These are phyloP conservation scores for Macrobrachium rosenbergii DNA, from an alignment of 1,140 invertebrate species.

Conservation along the genomic window DNA sequence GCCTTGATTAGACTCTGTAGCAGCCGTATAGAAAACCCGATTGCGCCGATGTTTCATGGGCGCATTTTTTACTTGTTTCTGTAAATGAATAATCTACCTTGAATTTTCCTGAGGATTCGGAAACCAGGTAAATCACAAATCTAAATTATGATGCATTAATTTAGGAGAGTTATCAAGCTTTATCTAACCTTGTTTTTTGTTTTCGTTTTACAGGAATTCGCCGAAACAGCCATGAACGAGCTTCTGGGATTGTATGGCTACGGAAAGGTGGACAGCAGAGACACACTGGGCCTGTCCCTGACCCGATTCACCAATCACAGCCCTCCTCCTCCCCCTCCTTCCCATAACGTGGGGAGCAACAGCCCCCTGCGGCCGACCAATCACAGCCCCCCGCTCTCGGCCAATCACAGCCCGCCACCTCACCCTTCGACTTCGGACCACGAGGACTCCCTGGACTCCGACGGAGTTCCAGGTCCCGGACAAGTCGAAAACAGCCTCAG, in stretches of 20 bases:
- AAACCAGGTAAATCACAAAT: no score
- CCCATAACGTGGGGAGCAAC: neutral
- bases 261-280: slow-evolving; percentile 76
- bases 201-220: slow-evolving; percentile 81
- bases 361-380: neutral
- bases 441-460: slow-evolving; percentile 51
- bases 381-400: slow-evolving; percentile 30
- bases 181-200: neutral
- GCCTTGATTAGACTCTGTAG: no score
- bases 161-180: no score
- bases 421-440: slow-evolving; percentile 36
- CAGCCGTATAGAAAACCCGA: no score
- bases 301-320: slow-evolving; percentile 46
- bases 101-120: no score
- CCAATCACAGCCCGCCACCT: slow-evolving; percentile 49
- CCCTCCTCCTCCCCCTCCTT: slow-evolving; percentile 25
- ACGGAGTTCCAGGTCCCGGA: slow-evolving; percentile 37
- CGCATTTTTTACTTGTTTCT: no score
- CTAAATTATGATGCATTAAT: no score
- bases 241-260: slow-evolving; percentile 91
- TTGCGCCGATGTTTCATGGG: no score
- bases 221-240: slow-evolving; percentile 91
- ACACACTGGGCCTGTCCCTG: slow-evolving; percentile 54
- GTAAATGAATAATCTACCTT: no score
- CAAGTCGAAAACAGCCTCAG: slow-evolving; percentile 43